Conservation (phyloP, 2,797 vertebrate species). For the Tokudaia tokunoshimensis region DNA sequence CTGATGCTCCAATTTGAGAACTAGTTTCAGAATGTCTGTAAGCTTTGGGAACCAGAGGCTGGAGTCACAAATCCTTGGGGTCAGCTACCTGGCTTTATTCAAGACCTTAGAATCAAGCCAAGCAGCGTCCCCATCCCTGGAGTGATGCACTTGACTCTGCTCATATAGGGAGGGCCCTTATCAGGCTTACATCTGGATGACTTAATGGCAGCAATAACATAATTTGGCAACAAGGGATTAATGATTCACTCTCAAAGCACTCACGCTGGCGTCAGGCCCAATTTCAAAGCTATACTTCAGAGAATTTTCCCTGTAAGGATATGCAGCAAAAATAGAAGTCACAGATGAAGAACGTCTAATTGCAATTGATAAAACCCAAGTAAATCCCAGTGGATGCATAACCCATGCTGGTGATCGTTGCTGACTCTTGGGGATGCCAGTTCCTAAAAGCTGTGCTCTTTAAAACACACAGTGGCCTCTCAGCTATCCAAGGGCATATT, state of each 20-base stretch:
- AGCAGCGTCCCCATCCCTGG: background rate
- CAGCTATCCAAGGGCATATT: conserved; percentile 66
- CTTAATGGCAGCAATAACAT: conserved; percentile 76
- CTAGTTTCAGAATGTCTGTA: background rate
- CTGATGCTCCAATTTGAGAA: background rate
- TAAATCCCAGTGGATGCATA: conserved; percentile 57
- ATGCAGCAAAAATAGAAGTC: conserved; percentile 76
- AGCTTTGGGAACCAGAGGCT: background rate
- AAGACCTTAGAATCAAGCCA: conserved; percentile 30
- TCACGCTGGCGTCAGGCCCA: conserved; percentile 51
- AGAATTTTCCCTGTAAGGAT: conserved; percentile 67
- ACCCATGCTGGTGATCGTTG: conserved; percentile 62
- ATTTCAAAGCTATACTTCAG: conserved; percentile 67
- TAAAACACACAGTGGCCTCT: conserved; percentile 51
- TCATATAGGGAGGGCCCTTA: background rate
- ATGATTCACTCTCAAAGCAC: conserved; percentile 74
- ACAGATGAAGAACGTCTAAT: conserved; percentile 79
- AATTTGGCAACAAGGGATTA: conserved; percentile 77
- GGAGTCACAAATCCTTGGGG: background rate
- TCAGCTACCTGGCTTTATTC: conserved; percentile 1
- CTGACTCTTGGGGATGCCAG: conserved; percentile 5
- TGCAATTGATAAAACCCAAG: conserved; percentile 77
- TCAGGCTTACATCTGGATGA: conserved; percentile 55
- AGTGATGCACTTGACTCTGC: conserved; percentile 6
- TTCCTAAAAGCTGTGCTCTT: conserved; percentile 54